Evolutionary conservation across 1,140 invertebrate species (phyloP), one percentile per base, ranked within the genome.

Genomic region (Diachasma alloeum): DNA sequence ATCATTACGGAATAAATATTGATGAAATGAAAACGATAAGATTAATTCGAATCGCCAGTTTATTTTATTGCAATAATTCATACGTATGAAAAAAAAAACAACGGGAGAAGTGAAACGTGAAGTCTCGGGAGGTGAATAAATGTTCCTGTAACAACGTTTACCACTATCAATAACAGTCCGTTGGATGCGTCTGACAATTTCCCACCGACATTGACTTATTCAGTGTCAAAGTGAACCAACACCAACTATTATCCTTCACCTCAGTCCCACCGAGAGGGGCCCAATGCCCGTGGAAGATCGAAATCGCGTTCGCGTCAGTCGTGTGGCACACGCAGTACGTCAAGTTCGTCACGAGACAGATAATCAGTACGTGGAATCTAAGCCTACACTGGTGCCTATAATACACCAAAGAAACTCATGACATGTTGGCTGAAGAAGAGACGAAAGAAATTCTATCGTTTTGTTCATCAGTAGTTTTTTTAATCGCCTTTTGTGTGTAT

Each of bases 141-240:
- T 71, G 19, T 71, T 46, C 5, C 36, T 46, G 22, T 71, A 46
- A 0, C 10, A 22, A 19, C 36, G n/a, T 71, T 71, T 46, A 56
- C 42, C 19, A 10, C 37, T 66, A 69, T 75, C 73, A 44, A 75
- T 69, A 75, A 68, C 37, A 44, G 37, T 69, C 63, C n/a, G 44
- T 39, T 17, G 66, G 36, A 63, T 63, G 22, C 53, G 4, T 17
- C 26, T 26, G 63, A 69, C 63, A 75, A 75, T 68, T 75, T 37
- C 44, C 44, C 66, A 68, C 48, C 66, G 73, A 75, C 73, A 75
- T 75, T 75, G 73, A 75, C 73, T 75, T 75, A 75, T 75, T 68
- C 73, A 75, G 73, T 75, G 73, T 75, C 73, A 75, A 75, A 44
- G 42, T 68, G 66, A 68, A 37, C 66, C 66, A 26, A 24, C 26